A percentile compares a stretch with the other conserved stretches of the same genome.
phyloP scores from a whole-genome alignment of 1,140 invertebrate species.

The Elysia chlorotica region DNA sequence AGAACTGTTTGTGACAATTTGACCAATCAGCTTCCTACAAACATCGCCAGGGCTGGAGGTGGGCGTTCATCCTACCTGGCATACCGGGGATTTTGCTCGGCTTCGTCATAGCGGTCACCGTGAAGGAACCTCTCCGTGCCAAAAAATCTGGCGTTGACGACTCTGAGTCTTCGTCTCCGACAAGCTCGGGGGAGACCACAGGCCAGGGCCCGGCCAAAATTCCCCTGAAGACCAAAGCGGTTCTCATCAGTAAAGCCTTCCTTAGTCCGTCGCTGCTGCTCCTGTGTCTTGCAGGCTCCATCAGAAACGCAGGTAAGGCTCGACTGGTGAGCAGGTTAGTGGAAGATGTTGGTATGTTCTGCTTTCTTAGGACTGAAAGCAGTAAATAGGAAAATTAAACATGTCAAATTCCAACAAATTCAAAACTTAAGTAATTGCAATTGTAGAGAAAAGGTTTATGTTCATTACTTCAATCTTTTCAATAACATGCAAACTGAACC shows the following conservation, averaged over 20 bases:
- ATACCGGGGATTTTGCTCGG: constrained; percentile 79
- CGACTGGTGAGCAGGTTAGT: too few species aligned
- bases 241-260: constrained; percentile 64
- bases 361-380: too few species aligned
- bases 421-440: too few species aligned
- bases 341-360: too few species aligned
- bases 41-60: constrained; percentile 74
- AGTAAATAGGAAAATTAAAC: too few species aligned
- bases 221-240: constrained; percentile 14
- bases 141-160: constrained; percentile 13
- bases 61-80: constrained; percentile 83
- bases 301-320: constrained; percentile 81
- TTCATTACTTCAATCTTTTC: too few species aligned
- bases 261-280: constrained; percentile 79
- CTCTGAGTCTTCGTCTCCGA: too few species aligned
- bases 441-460: too few species aligned
- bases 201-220: not conserved
- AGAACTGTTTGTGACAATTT: not conserved
- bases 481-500: too few species aligned
- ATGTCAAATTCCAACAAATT: too few species aligned
- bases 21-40: not conserved
- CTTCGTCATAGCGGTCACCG: constrained; percentile 74
- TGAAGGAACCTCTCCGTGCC: constrained; percentile 75
- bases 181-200: too few species aligned
- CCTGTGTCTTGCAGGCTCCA: constrained; percentile 83